phyloP scores from a whole-genome alignment of 2,113 vertebrate species.

The Petroica traversi region DNA sequence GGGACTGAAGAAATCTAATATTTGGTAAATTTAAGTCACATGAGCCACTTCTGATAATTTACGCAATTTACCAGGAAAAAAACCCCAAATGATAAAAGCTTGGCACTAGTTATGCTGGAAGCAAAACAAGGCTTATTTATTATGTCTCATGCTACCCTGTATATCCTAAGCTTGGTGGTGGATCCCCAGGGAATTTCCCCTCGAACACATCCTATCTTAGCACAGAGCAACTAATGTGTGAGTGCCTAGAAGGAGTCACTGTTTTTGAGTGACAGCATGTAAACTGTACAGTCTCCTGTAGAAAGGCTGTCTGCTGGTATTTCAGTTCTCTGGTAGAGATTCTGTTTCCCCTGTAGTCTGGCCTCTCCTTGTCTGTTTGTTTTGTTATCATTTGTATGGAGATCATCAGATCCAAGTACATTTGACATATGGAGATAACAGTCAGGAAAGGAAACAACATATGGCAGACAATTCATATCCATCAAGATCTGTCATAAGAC shows the following conservation, averaged over 20 bases:
- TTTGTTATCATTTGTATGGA: constrained; percentile 44
- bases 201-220: background rate
- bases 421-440: constrained; percentile 59
- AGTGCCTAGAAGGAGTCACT: background rate
- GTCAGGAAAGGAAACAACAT: constrained; percentile 40
- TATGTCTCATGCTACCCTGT: background rate
- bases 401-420: constrained; percentile 56
- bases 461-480: constrained; percentile 54
- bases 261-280: background rate
- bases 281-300: background rate
- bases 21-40: background rate
- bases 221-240: background rate
- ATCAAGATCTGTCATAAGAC: constrained; percentile 50
- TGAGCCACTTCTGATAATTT: background rate
- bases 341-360: constrained; percentile 29
- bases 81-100: background rate
- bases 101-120: background rate
- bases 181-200: background rate
- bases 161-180: background rate
- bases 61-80: background rate
- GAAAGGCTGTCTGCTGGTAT: constrained; percentile 8
- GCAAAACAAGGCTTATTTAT: background rate
- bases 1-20: background rate
- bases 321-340: background rate
- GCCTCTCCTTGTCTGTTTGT: constrained; percentile 41